Evolutionary conservation across 2,113 vertebrate genomes (phyloP).

Genomic region (Chionis minor): DNA sequence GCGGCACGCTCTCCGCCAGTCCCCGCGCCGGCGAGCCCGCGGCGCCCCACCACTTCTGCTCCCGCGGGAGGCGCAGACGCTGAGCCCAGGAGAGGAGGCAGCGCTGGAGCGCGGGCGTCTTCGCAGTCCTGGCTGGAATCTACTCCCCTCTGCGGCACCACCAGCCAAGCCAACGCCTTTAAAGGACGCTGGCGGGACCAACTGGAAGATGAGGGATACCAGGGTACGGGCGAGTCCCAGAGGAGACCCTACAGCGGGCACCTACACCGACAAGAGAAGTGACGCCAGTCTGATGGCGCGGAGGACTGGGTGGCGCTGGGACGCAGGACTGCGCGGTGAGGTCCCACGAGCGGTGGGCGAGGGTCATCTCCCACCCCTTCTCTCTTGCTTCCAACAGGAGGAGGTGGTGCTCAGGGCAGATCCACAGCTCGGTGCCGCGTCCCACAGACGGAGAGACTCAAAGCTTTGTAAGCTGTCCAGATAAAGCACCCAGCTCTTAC

Average conservation of each 20-base stretch:
- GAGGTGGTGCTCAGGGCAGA: not conserved
- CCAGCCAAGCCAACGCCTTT: not conserved
- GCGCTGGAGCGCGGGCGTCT: rapidly evolving
- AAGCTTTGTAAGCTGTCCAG: not conserved
- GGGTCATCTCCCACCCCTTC: not conserved
- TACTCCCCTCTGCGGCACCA: not conserved
- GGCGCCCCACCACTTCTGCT: not conserved
- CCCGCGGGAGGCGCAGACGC: rapidly evolving
- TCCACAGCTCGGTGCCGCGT: not conserved
- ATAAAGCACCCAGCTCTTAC: not conserved
- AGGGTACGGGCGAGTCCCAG: not conserved
- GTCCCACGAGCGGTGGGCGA: rapidly evolving
- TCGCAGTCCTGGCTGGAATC: not conserved
- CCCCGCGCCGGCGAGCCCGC: not conserved
- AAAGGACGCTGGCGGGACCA: not conserved
- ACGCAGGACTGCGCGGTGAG: not conserved
- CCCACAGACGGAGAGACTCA: not conserved
- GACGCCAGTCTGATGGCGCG: rapidly evolving
- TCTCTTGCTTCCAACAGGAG: not conserved
- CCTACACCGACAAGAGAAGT: rapidly evolving
- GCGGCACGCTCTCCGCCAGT: too few species aligned
- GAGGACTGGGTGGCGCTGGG: not conserved
- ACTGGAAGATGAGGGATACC: rapidly evolving
- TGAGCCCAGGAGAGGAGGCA: not conserved
- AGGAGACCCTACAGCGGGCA: not conserved